Base-by-base conservation (phyloP, 2,797 vertebrate species). In the Silurus lanzhouensis region DNA sequence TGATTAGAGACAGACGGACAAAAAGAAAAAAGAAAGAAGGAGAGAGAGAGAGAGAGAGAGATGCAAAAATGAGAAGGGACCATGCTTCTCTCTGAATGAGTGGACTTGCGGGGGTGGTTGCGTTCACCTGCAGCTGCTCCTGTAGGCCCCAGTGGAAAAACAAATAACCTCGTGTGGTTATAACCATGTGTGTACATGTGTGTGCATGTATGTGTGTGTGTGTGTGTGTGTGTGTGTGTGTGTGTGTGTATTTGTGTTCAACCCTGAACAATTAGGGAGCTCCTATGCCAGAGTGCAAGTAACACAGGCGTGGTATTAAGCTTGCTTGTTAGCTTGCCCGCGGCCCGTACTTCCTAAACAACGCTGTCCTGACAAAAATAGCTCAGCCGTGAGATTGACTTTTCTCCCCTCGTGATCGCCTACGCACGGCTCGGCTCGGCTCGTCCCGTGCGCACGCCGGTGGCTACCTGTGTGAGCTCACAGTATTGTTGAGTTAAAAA, bases 361-460 rank as follows among this genome's bases (percentile, higher is more conserved):
- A 91, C 91, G 90, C 91, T 75, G 81, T 94, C 90, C 91, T 88
- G 91, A 93, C 94, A 93, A 90, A 95, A 95, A 95, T 95, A 95
- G 92, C 94, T 93, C 92, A 92, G 93, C 92, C 92, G 92, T 93
- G 91, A 94, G 94, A 95, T 95, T 94, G 93, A 94, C 93, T 94
- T 93, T 93, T 93, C 72, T 93, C 77, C 77, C 84, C 78, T 87
- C 84, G 31, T 83, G 60, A 57, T 85, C 82, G 78, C 57, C 57
- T 44, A 71, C 77, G 3, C 68, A 75, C 57, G 22, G 46, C 75
- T 68, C 14, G 52, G 64, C 82, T 82, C 82, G 79, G 38, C 38
- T 38, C 38, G 38, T 38, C 38, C 38, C 79, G 68, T 84, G 83
- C 82, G 87, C 87, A 84, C 83, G 88, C 72, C 83, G 10, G 84